Evolutionary conservation across 2,113 vertebrate genomes (phyloP).

Genomic region (Beaufortia kweichowensis): DNA sequence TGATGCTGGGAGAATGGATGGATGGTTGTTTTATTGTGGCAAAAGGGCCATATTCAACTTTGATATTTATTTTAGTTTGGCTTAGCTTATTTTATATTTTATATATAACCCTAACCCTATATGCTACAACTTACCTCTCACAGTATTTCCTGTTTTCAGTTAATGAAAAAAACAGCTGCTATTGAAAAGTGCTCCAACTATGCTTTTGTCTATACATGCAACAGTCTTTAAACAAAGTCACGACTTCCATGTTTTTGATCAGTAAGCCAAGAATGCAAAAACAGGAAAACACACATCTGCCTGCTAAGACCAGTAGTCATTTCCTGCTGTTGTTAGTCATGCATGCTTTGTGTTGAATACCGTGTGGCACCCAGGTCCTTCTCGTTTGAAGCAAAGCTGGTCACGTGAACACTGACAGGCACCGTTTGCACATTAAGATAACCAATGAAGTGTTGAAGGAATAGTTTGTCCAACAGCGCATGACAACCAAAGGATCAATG

Average conservation of each 20-base stretch:
- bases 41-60: no score
- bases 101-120: not conserved
- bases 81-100: no score
- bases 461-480: conserved; percentile 62
- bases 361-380: conserved; percentile 45
- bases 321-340: conserved; percentile 59
- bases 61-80: no score
- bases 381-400: conserved; percentile 26
- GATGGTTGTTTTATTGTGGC: no score
- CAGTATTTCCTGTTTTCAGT: not conserved
- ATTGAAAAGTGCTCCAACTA: not conserved
- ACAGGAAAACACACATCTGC: conserved; percentile 64
- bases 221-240: not conserved
- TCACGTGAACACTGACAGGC: conserved; percentile 15
- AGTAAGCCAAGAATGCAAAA: conserved; percentile 48
- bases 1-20: no score
- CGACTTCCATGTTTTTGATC: conserved; percentile 31
- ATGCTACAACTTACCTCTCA: not conserved
- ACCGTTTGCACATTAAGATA: conserved; percentile 51
- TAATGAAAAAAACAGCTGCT: conserved; percentile 7
- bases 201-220: conserved; percentile 23
- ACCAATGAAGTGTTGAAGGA: conserved; percentile 47
- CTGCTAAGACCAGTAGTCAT: conserved; percentile 60
- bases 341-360: no score
- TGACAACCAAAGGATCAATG: conserved; percentile 70